These are phyloP conservation scores for Lasioglossum morio DNA, from an alignment of 2,888 invertebrate species.

Conservation along the genomic window DNA sequence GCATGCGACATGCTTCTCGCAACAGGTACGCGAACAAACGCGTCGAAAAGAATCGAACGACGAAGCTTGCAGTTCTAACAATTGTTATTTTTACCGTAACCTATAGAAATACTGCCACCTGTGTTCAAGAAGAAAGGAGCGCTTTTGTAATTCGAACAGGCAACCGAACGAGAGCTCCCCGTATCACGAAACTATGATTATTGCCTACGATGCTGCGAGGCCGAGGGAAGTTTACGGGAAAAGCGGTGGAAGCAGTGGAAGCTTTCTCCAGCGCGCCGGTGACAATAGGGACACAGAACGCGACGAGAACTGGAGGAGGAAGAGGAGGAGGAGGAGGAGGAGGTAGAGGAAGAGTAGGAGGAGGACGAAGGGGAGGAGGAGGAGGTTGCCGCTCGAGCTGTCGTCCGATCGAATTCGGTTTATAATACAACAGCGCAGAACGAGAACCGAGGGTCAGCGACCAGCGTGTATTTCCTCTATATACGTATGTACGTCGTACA, in stretches of 20 bases:
- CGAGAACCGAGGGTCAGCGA: conserved; percentile 82
- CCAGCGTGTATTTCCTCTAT: conserved; percentile 75
- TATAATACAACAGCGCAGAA: conserved; percentile 82
- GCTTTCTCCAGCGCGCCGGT: conserved; percentile 33
- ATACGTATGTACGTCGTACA: conserved; percentile 39
- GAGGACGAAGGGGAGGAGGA: conserved; percentile 50
- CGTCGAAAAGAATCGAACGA: neutral
- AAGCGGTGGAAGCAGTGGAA: conserved; percentile 28
- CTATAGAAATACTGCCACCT: neutral
- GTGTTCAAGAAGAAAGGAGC: neutral
- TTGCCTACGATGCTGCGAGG: neutral
- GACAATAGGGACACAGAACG: conserved; percentile 38
- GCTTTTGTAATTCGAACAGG: neutral
- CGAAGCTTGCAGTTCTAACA: neutral
- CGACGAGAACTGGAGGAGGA: conserved; percentile 49
- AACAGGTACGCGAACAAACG: neutral
- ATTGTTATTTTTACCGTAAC: neutral
- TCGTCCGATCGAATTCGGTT: conserved; percentile 83
- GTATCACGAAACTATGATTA: conserved; percentile 17
- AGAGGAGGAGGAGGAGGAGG: neutral
- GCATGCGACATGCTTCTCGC: neutral
- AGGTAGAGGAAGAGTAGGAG: conserved; percentile 9
- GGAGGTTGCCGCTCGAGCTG: conserved; percentile 61
- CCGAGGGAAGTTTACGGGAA: conserved; percentile 8
- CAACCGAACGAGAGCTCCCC: neutral